Percentiles rank a stretch among this genome's conserved stretches.
These are phyloP conservation scores for Oophaga pumilio DNA, from an alignment of 2,113 vertebrate genomes.

Conservation along the genomic window DNA sequence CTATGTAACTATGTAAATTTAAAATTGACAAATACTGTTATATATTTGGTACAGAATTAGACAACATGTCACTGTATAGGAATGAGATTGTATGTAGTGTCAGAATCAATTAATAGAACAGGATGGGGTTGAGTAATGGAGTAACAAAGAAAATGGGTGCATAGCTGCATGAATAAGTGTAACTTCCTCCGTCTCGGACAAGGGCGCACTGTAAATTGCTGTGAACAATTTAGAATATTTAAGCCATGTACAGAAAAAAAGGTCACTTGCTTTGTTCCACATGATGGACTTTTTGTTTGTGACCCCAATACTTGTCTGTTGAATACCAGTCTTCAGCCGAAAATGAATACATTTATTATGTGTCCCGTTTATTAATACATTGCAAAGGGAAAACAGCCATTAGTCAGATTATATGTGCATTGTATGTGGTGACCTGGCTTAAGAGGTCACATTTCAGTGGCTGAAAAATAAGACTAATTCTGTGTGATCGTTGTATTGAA, in stretches of 20 bases:
- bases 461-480: conserved; percentile 3
- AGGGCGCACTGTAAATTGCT: conserved; percentile 38
- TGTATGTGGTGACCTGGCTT: conserved; percentile 20
- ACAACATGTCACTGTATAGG: background rate
- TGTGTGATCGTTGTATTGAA: background rate
- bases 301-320: conserved; percentile 42
- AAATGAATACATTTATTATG: conserved; percentile 47
- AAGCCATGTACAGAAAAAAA: conserved; percentile 6
- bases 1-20: background rate
- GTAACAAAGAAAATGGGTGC: conserved; percentile 30
- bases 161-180: conserved; percentile 37
- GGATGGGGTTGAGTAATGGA: background rate
- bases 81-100: background rate
- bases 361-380: conserved; percentile 25
- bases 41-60: background rate
- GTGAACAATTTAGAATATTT: conserved; percentile 51
- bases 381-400: background rate
- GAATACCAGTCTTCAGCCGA: conserved; percentile 10
- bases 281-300: conserved; percentile 38
- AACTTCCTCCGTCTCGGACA: conserved; percentile 40
- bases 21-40: background rate
- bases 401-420: conserved; percentile 10
- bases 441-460: conserved; percentile 31
- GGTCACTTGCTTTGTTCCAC: conserved; percentile 45
- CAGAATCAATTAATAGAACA: background rate